phyloP scores from a whole-genome alignment of 2,113 vertebrate species.

The Neomonachus schauinslandi region DNA sequence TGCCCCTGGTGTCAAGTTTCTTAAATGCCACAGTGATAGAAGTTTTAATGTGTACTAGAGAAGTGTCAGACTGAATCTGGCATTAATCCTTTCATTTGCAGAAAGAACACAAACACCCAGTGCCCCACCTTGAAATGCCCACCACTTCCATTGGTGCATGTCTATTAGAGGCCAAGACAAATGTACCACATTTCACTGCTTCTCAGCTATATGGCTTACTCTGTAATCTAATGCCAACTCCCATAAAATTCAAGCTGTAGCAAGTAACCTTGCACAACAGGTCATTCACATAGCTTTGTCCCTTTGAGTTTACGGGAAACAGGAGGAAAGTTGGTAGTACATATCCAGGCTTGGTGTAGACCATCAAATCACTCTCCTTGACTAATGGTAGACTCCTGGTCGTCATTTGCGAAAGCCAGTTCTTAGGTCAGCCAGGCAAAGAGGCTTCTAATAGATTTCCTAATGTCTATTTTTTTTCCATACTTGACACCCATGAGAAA shows the following conservation, averaged over 20 bases:
- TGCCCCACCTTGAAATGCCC: neutral
- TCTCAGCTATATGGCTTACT: slow-evolving; percentile 14
- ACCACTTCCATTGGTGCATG: neutral
- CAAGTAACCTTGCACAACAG: slow-evolving; percentile 61
- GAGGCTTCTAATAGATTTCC: neutral
- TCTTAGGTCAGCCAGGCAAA: neutral
- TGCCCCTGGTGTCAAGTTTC: neutral
- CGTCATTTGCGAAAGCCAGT: slow-evolving; percentile 5
- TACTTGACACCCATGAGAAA: neutral
- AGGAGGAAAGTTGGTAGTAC: neutral
- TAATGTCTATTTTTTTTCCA: neutral
- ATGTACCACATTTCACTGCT: slow-evolving; percentile 29
- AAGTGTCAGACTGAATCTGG: neutral
- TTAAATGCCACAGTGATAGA: neutral
- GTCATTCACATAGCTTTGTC: slow-evolving; percentile 62
- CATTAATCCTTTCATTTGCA: neutral
- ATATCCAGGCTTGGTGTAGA: neutral
- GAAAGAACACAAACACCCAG: neutral
- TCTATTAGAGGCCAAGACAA: slow-evolving; percentile 16
- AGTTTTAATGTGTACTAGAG: neutral
- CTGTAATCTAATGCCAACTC: slow-evolving; percentile 72
- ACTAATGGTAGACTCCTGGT: neutral
- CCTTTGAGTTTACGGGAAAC: slow-evolving; percentile 60
- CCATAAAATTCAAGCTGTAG: slow-evolving; percentile 67
- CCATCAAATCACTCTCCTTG: slow-evolving; percentile 3